These are phyloP conservation scores for Eulacestoma nigropectus DNA, from an alignment of 2,113 vertebrate genomes.

Conservation along the genomic window DNA sequence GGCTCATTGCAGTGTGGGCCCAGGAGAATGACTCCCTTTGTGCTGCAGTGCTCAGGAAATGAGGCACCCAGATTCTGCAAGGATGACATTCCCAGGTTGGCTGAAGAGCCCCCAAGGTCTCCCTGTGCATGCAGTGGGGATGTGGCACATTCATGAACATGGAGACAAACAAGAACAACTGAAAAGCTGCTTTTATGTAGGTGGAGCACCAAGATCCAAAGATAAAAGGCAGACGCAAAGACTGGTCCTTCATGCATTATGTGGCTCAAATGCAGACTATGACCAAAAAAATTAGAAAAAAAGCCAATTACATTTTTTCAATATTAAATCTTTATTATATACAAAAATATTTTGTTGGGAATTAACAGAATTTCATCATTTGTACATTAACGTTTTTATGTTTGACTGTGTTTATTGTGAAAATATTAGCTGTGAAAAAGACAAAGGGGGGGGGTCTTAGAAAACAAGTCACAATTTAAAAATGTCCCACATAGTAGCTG, in stretches of 20 bases:
- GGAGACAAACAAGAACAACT: fast-evolving
- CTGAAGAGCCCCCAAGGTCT: no score
- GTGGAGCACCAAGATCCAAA: not conserved
- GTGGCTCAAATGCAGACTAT: not conserved
- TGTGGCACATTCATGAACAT: fast-evolving
- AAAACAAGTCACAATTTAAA: constrained; percentile 33
- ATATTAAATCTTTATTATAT: constrained; percentile 73
- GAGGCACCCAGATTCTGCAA: not conserved
- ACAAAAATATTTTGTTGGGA: constrained; percentile 75
- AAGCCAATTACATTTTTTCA: not conserved
- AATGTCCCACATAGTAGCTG: not conserved
- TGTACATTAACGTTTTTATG: constrained; percentile 50
- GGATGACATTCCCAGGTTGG: fast-evolving
- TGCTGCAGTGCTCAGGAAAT: not conserved
- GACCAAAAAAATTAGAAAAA: not conserved
- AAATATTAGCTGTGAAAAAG: constrained; percentile 52
- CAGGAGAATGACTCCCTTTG: fast-evolving
- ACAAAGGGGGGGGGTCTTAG: not conserved
- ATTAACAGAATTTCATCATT: constrained; percentile 59
- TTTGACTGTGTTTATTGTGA: constrained; percentile 47
- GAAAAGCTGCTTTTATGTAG: not conserved
- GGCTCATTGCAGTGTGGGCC: not conserved
- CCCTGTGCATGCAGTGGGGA: fast-evolving
- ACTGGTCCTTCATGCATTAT: not conserved
- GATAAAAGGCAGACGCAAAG: not conserved